Evolutionary conservation across 2,797 vertebrate genomes (phyloP).

Genomic region (Antrozous pallidus): DNA sequence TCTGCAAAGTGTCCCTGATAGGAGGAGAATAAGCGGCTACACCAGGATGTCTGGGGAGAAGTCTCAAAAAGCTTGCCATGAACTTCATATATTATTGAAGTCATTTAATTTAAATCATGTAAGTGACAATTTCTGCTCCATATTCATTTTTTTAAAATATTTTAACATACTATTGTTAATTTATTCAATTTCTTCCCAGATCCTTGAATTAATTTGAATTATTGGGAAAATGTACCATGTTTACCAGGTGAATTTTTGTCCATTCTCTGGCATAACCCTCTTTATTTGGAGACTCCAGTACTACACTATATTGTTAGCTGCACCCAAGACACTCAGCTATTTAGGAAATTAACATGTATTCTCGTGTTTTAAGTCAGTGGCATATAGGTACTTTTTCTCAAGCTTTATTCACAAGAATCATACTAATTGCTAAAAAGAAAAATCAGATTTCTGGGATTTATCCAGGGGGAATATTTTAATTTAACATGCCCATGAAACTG

Average conservation of each 20-base stretch:
- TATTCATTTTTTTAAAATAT: neutral
- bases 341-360: neutral
- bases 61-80: neutral
- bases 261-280: neutral
- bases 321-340: neutral
- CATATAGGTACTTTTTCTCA: neutral
- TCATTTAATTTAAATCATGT: neutral
- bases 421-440: neutral
- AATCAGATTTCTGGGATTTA: neutral
- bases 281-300: neutral
- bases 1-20: neutral
- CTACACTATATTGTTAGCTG: neutral
- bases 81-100: neutral
- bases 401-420: neutral
- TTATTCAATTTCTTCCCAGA: neutral
- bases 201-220: neutral
- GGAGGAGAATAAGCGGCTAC: neutral
- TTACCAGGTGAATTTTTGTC: neutral
- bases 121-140: neutral
- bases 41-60: neutral
- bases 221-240: neutral
- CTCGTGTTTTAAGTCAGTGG: neutral
- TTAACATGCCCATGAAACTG: neutral
- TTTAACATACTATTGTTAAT: neutral
- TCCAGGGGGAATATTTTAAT: neutral